These are phyloP conservation scores for Gymnoscopelus microlampas DNA, from an alignment of 2,797 vertebrate species.

Conservation along the genomic window DNA sequence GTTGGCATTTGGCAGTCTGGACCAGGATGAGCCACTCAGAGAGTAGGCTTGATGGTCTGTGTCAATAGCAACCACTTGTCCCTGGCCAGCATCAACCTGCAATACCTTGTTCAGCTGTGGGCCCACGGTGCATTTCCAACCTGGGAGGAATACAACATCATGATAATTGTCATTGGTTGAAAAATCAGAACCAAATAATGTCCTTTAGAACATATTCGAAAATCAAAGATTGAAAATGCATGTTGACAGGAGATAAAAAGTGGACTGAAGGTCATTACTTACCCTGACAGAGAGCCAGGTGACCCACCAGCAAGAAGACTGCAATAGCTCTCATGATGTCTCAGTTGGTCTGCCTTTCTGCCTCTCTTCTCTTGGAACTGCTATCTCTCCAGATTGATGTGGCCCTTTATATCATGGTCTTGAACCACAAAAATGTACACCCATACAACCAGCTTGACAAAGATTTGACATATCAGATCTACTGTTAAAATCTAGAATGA, in stretches of 20 bases:
- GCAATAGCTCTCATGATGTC: slow-evolving; percentile 31
- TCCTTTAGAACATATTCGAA: too few species aligned
- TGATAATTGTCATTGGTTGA: too few species aligned
- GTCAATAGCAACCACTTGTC: too few species aligned
- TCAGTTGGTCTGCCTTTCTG: slow-evolving; percentile 1
- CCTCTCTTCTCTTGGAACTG: background rate
- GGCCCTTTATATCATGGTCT: background rate
- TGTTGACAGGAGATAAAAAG: background rate
- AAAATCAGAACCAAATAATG: too few species aligned
- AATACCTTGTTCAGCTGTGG: background rate
- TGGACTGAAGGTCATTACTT: background rate
- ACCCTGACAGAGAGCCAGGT: slow-evolving; percentile 23
- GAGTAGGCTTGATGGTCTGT: too few species aligned
- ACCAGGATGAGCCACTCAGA: too few species aligned
- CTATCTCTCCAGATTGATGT: background rate
- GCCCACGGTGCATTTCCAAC: background rate
- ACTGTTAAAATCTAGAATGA: too few species aligned
- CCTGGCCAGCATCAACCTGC: slow-evolving; percentile 21
- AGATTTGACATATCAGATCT: background rate
- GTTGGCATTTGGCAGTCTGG: too few species aligned
- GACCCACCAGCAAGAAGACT: background rate
- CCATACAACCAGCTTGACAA: slow-evolving; percentile 3
- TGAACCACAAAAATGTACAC: background rate
- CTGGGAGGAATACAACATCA: slow-evolving; percentile 11
- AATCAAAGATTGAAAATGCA: background rate